Base-by-base conservation (phyloP, 2,113 vertebrate species). In the Lasiurus cinereus region DNA sequence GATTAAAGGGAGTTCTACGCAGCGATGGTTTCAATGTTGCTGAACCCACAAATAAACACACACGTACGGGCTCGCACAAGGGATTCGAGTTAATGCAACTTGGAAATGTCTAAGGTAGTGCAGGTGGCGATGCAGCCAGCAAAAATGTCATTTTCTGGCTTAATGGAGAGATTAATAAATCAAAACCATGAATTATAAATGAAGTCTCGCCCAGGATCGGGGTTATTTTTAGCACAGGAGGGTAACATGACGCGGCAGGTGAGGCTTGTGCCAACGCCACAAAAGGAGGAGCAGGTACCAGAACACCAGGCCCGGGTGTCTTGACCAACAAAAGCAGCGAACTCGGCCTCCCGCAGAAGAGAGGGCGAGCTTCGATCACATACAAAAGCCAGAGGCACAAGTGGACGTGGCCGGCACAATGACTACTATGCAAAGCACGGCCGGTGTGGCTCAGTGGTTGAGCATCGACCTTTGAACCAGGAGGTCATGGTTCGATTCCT, bases 161-260 rank as follows among this genome's bases (percentile, higher is more conserved):
- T 97, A 97, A 97, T 96, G 96, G 94, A 88, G 89, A 86, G 70
- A 95, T 97, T 98, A 97, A 92, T 97, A 96, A 94, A 95, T 96
- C 86, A 96, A 94, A 96, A 83, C 67, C 39, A 33, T 97, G 94
- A 98, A 97, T 97, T 96, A 93, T 85, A 90, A 89, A 97, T 76
- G 31, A 96, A 89, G 87, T 97, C 90, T 97, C 76, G 93, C 92
- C 83, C 93, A 96, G 87, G 5, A 39, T 93, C 79, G 88, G 29
- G 33, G 94, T 95, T 98, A 94, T 95, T 98, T 87, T 96, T 96
- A 86, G 88, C 72, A 88, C 11, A 24, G 48, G 72, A 78, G 36
- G 85, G 90, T 93, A 96, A 62, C 12, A 84, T 13, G 9, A 14
- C 66, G 1, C 82, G 88, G 95, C 91, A 97, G 94, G 93, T 96